Base-by-base conservation (phyloP, 2,888 invertebrate species). In the Punctoribates punctum region DNA sequence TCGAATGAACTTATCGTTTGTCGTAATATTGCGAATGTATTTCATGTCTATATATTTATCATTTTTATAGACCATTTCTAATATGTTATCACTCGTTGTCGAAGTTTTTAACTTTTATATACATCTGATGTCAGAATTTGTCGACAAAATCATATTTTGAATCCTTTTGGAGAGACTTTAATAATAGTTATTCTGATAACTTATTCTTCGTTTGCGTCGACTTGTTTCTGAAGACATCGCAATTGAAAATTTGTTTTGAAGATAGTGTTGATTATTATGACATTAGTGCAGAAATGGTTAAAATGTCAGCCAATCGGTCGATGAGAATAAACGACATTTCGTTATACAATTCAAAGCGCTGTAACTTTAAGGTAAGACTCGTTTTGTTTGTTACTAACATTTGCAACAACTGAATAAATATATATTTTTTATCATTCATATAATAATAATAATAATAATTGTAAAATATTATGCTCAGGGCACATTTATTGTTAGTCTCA, bases 1-100 rank as follows among this genome's bases (percentile, higher is more conserved):
- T 25, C 62, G 27, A 27, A 17, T 27, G 27, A 25, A 54, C 54
- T 54, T 62, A 62, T 27, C 25, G 23, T 62, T 62, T 62, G 25
- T 15, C 27, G 17, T 25, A 27, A 29, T 62, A 62, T 51, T 62
- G 20, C 6, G 62, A 54, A 54, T 62, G 62, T 25, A 51, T 62
- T 62, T 62, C 62, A 62, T 62, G 62, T 62, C 62, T 62, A 29
- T 62, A 62, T 25, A 51, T 62, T 62, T 29, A 62, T 62, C 62
- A 62, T 62, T 62, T 62, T 62, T 62, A 62, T 29, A 23, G 27
- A 62, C 25, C 62, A 29, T 62, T 20, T 62, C 62, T 62, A 27
- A 62, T 42, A 42, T 62, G 62, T 62, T 27, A 62, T 62, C 62
- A 23, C 6, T 27, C 27, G 6, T 62, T 17, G 15, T 15, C n/a